Evolutionary conservation across 2,113 vertebrate species (phyloP).

Genomic region (Tachycineta bicolor): DNA sequence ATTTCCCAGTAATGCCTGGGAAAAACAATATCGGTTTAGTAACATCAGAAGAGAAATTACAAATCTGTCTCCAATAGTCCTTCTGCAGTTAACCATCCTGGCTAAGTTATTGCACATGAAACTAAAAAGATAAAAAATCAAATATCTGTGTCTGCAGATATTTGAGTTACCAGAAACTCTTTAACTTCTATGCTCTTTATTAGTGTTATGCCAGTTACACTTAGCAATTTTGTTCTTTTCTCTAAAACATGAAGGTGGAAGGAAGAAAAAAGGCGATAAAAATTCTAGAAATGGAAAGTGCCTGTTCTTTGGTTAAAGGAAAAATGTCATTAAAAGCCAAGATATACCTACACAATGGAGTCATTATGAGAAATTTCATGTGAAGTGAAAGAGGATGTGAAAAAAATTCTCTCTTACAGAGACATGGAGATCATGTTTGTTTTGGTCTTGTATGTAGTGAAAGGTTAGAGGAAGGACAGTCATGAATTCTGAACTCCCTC

Average conservation of each 20-base stretch:
- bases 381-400: conserved; percentile 77
- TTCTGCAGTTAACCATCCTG: neutral
- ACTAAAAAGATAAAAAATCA: neutral
- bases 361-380: conserved; percentile 70
- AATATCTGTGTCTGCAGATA: neutral
- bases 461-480: conserved; percentile 69
- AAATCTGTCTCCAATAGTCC: neutral
- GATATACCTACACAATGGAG: conserved; percentile 31
- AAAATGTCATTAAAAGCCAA: conserved; percentile 33
- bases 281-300: conserved; percentile 57
- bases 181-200: neutral
- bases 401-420: conserved; percentile 51
- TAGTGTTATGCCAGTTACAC: neutral
- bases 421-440: conserved; percentile 51
- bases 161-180: neutral
- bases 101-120: neutral
- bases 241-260: neutral
- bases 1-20: neutral
- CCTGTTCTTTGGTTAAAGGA: conserved; percentile 4
- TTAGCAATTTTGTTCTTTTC: neutral
- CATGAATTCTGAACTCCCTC: conserved; percentile 20
- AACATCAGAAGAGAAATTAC: neutral
- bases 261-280: neutral
- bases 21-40: neutral
- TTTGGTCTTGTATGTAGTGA: conserved; percentile 63